phyloP scores from a whole-genome alignment of 2,113 vertebrate species.

The Epinephelus fuscoguttatus region DNA sequence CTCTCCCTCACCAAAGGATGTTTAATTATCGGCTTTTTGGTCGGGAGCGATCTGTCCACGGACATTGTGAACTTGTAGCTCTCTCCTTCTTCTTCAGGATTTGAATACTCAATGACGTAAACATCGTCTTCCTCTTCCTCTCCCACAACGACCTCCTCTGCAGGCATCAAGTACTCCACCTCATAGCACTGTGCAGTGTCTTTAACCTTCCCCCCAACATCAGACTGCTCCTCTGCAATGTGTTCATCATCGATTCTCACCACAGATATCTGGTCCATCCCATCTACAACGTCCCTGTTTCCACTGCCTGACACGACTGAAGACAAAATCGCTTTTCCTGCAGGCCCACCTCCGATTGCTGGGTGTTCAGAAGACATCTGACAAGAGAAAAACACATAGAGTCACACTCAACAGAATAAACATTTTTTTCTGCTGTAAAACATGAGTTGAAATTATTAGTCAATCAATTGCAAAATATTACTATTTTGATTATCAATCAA shows the following conservation, averaged over 20 bases:
- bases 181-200: background rate
- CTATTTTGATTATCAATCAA: no score
- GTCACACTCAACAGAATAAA: background rate
- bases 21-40: background rate
- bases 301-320: background rate
- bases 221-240: slow-evolving; percentile 29
- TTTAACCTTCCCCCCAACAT: background rate
- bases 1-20: background rate
- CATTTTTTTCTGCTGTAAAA: background rate
- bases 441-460: background rate
- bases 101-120: slow-evolving; percentile 64
- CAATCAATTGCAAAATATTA: no score
- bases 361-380: background rate
- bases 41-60: slow-evolving; percentile 21
- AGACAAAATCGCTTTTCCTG: background rate
- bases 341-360: background rate
- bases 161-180: slow-evolving; percentile 43
- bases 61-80: slow-evolving; percentile 63
- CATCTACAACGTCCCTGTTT: background rate
- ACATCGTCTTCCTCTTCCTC: slow-evolving; percentile 52
- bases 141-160: background rate
- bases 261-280: slow-evolving; percentile 56
- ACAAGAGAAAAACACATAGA: background rate
- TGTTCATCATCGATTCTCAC: slow-evolving; percentile 52
- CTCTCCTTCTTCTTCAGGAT: slow-evolving; percentile 63